phyloP scores from a whole-genome alignment of 2,888 invertebrate genomes.

The Caenorhabditis becei region DNA sequence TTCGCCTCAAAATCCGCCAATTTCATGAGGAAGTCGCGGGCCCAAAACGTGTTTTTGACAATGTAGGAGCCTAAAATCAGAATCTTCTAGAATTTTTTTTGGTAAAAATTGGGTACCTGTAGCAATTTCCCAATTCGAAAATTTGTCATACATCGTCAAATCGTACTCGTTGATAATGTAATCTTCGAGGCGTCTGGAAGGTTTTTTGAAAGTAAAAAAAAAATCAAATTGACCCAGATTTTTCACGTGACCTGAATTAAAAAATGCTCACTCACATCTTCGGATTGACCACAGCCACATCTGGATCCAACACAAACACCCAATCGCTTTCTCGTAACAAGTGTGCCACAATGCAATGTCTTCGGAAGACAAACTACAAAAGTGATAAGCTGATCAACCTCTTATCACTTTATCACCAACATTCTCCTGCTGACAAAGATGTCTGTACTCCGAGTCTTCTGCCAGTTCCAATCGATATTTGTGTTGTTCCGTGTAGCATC shows the following conservation, averaged over 20 bases:
- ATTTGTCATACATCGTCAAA: conserved; percentile 69
- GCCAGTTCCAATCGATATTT: conserved; percentile 36
- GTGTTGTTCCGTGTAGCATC: conserved; percentile 31
- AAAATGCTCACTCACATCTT: conserved; percentile 40
- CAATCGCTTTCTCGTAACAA: conserved; percentile 61
- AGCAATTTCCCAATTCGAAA: conserved; percentile 64
- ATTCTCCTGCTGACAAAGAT: conserved; percentile 46
- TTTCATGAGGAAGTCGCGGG: conserved; percentile 50
- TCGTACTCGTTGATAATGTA: conserved; percentile 59
- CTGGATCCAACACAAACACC: conserved; percentile 67
- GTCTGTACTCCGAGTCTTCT: conserved; percentile 19
- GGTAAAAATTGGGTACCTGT: not conserved
- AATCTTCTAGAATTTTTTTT: conserved; percentile 2
- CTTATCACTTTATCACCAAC: conserved; percentile 9
- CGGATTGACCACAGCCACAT: conserved; percentile 66
- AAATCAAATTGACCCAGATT: not conserved
- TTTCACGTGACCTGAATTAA: not conserved
- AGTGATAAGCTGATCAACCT: conserved; percentile 17
- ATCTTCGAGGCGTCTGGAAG: conserved; percentile 62
- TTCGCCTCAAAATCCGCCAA: conserved; percentile 63
- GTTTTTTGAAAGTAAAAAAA: not conserved
- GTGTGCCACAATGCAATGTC: conserved; percentile 74
- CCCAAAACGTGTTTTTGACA: conserved; percentile 51
- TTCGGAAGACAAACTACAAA: conserved; percentile 75
- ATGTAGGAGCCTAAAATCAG: conserved; percentile 68